Evolutionary conservation across 1,140 invertebrate genomes (phyloP).

Genomic region (Drosophila ohnishii): DNA sequence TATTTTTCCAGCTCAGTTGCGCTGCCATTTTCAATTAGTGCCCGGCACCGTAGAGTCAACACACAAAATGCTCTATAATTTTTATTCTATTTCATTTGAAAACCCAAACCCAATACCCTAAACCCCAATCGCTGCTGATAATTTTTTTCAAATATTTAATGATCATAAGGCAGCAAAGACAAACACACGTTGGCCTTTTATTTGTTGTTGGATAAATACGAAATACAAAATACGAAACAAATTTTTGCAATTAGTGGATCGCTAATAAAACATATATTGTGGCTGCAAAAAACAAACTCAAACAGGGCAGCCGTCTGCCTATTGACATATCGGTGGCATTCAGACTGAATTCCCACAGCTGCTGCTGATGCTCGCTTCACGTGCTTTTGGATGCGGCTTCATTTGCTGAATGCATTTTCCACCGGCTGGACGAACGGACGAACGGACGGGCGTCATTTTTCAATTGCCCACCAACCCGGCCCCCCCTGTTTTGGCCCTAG

Average conservation of each 20-base stretch:
- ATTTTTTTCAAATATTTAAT: slow-evolving; percentile 61
- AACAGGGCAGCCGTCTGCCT: slow-evolving; percentile 23
- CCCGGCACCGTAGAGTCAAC: slow-evolving; percentile 56
- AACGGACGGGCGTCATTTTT: slow-evolving; percentile 59
- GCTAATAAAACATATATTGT: slow-evolving; percentile 47
- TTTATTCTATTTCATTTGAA: slow-evolving; percentile 31
- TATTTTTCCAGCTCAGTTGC: slow-evolving; percentile 23
- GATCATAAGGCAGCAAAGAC: slow-evolving; percentile 51
- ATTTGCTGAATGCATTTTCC: slow-evolving; percentile 71
- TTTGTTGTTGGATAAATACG: slow-evolving; percentile 18
- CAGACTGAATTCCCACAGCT: slow-evolving; percentile 40
- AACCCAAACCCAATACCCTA: slow-evolving; percentile 2
- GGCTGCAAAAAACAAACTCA: slow-evolving; percentile 19
- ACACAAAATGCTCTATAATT: slow-evolving; percentile 51
- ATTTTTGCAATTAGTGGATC: slow-evolving; percentile 66
- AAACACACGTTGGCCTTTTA: slow-evolving; percentile 31
- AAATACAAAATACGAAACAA: slow-evolving; percentile 22
- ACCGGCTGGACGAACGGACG: slow-evolving; percentile 13
- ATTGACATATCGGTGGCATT: slow-evolving; percentile 54
- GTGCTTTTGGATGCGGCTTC: slow-evolving; percentile 50
- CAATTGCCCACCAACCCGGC: slow-evolving; percentile 49
- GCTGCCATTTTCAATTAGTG: slow-evolving; percentile 70
- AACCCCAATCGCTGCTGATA: slow-evolving; percentile 32
- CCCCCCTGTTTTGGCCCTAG: neutral
- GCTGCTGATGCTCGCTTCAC: slow-evolving; percentile 41